Percentiles rank a stretch among this genome's conserved stretches.
phyloP scores from a whole-genome alignment of 1,140 invertebrate species.

The Hylaeus anthracinus region DNA sequence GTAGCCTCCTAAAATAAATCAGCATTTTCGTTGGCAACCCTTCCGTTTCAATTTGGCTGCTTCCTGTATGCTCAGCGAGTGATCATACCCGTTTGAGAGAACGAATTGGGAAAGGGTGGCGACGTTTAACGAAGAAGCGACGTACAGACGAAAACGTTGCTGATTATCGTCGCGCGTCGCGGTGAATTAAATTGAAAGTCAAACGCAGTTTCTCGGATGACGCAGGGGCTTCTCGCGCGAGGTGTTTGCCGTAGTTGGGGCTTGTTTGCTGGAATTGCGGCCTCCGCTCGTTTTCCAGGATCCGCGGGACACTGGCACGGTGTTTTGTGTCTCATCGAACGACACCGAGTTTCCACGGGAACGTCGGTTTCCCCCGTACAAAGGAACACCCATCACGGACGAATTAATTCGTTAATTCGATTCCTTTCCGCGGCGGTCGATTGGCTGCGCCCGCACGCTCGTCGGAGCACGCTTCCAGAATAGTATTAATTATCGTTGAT shows the following conservation, averaged over 20 bases:
- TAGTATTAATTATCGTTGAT: constrained; percentile 45
- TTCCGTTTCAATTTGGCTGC: too few species aligned
- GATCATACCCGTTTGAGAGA: not conserved
- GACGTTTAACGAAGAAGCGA: not conserved
- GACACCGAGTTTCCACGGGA: constrained; percentile 4
- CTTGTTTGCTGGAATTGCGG: constrained; percentile 35
- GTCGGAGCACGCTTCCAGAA: not conserved
- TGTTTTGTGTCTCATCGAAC: not conserved
- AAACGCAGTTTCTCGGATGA: not conserved
- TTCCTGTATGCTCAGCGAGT: too few species aligned
- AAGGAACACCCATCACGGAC: constrained; percentile 10
- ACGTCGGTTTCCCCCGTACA: not conserved
- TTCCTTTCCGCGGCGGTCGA: constrained; percentile 29
- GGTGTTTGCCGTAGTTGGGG: constrained; percentile 11
- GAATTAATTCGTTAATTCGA: constrained; percentile 32
- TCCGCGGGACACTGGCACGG: not conserved
- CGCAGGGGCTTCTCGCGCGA: not conserved
- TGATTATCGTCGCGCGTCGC: constrained; percentile 17
- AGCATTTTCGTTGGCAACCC: too few species aligned
- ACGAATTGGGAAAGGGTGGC: not conserved
- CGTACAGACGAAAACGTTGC: not conserved
- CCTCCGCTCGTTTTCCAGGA: constrained; percentile 21
- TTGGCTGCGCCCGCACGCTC: constrained; percentile 2
- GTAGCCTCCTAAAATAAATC: too few species aligned
- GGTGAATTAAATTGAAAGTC: constrained; percentile 28